A percentile compares a stretch with the other conserved stretches of the same genome.
Evolutionary conservation across 2,113 vertebrate species (phyloP).

Genomic region (Lycaon pictus): DNA sequence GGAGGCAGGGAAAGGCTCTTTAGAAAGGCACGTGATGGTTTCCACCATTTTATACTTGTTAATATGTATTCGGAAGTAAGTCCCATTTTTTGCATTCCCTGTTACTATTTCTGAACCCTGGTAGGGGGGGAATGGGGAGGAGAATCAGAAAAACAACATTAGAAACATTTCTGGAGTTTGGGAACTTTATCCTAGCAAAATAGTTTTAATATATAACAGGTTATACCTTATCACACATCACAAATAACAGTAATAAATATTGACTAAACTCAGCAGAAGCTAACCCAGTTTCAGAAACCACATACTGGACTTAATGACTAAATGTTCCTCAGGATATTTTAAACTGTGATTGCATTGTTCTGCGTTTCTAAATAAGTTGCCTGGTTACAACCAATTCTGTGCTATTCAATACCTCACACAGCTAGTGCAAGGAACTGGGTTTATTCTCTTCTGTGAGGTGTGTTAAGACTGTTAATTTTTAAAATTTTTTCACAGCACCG

Average conservation of each 20-base stretch:
- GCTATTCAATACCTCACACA: slow-evolving; percentile 52
- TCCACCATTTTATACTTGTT: slow-evolving; percentile 89
- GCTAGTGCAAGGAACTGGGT: slow-evolving; percentile 59
- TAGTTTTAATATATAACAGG: not conserved
- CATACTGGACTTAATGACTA: slow-evolving; percentile 48
- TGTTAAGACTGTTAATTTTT: slow-evolving; percentile 8
- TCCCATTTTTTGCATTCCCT: slow-evolving; percentile 86
- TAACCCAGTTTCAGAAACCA: slow-evolving; percentile 52
- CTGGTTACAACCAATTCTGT: slow-evolving; percentile 80
- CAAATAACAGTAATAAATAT: not conserved
- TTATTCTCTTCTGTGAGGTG: slow-evolving; percentile 55
- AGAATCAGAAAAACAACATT: slow-evolving; percentile 61
- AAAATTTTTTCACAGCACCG: not conserved
- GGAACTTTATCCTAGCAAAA: not conserved
- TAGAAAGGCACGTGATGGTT: slow-evolving; percentile 93
- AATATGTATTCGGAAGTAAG: slow-evolving; percentile 93
- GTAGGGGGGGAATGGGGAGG: accelerated
- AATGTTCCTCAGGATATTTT: slow-evolving; percentile 71
- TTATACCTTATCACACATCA: not conserved
- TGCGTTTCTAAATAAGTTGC: slow-evolving; percentile 82
- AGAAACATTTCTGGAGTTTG: slow-evolving; percentile 43
- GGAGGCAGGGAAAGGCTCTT: slow-evolving; percentile 89
- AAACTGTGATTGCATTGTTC: slow-evolving; percentile 66
- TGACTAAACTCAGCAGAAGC: slow-evolving; percentile 54
- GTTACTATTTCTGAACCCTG: slow-evolving; percentile 91